Base-by-base conservation (phyloP, 2,888 invertebrate species). In the Pristionchus exspectatus region DNA sequence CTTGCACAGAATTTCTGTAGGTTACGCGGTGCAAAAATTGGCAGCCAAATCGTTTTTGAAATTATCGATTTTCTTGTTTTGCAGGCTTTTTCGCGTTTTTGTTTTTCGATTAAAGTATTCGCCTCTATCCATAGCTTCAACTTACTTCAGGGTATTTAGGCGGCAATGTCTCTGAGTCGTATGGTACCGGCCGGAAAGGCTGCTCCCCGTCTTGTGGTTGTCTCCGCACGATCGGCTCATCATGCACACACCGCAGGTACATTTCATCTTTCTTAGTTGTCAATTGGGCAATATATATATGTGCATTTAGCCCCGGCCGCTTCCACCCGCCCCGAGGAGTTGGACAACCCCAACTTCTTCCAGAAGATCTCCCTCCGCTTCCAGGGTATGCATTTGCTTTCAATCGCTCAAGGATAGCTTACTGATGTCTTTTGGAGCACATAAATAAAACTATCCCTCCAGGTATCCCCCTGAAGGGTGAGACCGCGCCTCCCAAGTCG, bases 281-380 rank as follows among this genome's bases (percentile, higher is more conserved):
- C 12, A 10, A 30, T 50, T 85, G 33, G 24, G n/a, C 72, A 84
- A 24, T 50, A 33, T 10, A 33, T n/a, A 30, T 27, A 44, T 7
- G 24, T 50, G 24, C 44, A 56, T 77, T 72, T 88, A 85, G 91
- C 92, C 44, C 90, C 92, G 33, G 89, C 90, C n/a, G 74, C 90
- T 24, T 77, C 91, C 63, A 91, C 90, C 38, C 81, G 87, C 81
- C 72, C 90, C 63, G 91, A 90, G 63, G 91, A 91, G 59, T 87
- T 90, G 24, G 93, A 93, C 85, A 91, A 92, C 66, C 94, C 94
- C 44, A 92, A 92, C 90, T 93, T 94, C 92, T 93, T 94, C 93
- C 93, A 94, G 91, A 94, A 94, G 92, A 91, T 94, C 88, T 91
- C 92, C 89, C 91, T 91, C 87, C 93, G 94, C 66, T 94, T 94